phyloP scores from a whole-genome alignment of 2,888 invertebrate species.

The Oxyscelio sp. region DNA sequence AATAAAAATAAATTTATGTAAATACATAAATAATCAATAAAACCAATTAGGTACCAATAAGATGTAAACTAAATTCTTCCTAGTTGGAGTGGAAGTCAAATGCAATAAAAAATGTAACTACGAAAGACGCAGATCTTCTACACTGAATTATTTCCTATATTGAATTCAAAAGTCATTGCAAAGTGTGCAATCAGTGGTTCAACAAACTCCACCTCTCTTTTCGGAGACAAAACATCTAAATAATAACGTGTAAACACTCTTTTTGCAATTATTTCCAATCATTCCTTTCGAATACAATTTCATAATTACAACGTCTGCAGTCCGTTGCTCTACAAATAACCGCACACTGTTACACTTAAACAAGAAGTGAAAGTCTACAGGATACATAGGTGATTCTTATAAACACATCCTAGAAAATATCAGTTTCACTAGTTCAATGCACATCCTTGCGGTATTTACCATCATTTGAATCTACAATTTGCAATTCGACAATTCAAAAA shows the following conservation, averaged over 20 bases:
- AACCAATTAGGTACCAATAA: conserved; percentile 34
- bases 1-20: conserved; percentile 18
- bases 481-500: conserved; percentile 30
- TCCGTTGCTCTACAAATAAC: conserved; percentile 50
- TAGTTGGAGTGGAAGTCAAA: conserved; percentile 60
- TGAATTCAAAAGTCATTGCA: conserved; percentile 40
- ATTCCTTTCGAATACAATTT: conserved; percentile 51
- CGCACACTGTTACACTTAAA: conserved; percentile 52
- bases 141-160: conserved; percentile 44
- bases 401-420: conserved; percentile 56
- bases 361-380: conserved; percentile 61
- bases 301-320: conserved; percentile 43
- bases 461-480: not conserved
- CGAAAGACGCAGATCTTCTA: conserved; percentile 36
- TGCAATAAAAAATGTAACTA: conserved; percentile 71
- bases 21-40: conserved; percentile 6
- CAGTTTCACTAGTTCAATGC: conserved; percentile 32
- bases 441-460: conserved; percentile 33
- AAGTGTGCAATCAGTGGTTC: conserved; percentile 61
- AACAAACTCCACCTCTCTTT: conserved; percentile 50
- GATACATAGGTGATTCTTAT: conserved; percentile 55
- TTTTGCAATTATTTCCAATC: conserved; percentile 54
- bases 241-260: conserved; percentile 38
- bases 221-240: conserved; percentile 26
- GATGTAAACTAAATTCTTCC: conserved; percentile 50